These are phyloP conservation scores for Masticophis lateralis DNA, from an alignment of 2,797 vertebrate species.

Conservation along the genomic window DNA sequence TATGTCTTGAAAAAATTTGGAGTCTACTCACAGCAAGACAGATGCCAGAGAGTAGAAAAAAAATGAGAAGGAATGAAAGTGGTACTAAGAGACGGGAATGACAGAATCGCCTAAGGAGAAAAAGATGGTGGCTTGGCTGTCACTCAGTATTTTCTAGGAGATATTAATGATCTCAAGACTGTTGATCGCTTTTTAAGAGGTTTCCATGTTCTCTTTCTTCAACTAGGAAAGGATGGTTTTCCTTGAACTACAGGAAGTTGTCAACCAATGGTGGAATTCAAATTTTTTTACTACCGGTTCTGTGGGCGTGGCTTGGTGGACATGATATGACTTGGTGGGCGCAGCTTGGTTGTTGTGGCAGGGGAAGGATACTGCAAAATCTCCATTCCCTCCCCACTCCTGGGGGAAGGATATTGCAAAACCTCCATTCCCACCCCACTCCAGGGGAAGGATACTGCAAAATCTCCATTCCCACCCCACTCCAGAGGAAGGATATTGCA, in stretches of 20 bases:
- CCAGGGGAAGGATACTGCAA: too few relatives aligned
- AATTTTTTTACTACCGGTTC: too few relatives aligned
- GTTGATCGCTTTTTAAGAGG: slow-evolving; percentile 30
- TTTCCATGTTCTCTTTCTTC: slow-evolving; percentile 31
- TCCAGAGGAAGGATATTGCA: too few relatives aligned
- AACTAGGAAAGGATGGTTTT: slow-evolving; percentile 12
- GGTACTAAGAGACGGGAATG: slow-evolving; percentile 50
- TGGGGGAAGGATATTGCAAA: too few relatives aligned
- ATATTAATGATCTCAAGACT: slow-evolving; percentile 37
- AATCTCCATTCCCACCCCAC: too few relatives aligned
- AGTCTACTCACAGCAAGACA: slow-evolving; percentile 49
- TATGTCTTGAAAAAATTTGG: slow-evolving; percentile 37
- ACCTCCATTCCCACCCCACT: too few relatives aligned
- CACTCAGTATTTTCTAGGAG: slow-evolving; percentile 44
- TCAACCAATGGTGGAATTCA: neutral
- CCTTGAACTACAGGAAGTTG: neutral
- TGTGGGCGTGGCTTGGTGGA: too few relatives aligned
- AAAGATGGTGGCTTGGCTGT: slow-evolving; percentile 31
- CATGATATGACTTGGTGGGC: too few relatives aligned
- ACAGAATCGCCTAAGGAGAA: slow-evolving; percentile 47
- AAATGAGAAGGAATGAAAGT: slow-evolving; percentile 51
- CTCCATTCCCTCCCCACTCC: too few relatives aligned
- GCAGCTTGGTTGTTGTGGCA: too few relatives aligned
- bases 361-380: too few relatives aligned
- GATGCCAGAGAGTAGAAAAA: slow-evolving; percentile 49